A percentile compares a stretch with the other conserved stretches of the same genome.
Conservation (phyloP, 2,113 vertebrate genomes). For the Panthera leo region DNA sequence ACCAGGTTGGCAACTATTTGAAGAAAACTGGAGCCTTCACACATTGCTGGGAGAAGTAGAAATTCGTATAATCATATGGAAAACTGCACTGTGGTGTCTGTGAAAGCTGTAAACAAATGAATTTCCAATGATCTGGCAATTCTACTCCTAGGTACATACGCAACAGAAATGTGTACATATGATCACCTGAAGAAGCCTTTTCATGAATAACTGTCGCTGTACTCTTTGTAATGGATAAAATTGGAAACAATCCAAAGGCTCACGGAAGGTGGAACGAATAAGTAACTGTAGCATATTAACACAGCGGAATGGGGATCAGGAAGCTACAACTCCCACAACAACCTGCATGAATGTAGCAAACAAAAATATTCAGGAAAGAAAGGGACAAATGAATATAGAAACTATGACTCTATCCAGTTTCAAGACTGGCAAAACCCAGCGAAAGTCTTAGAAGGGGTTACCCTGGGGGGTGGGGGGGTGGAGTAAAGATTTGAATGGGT, state of each 20-base stretch:
- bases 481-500: not conserved
- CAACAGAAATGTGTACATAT: not conserved
- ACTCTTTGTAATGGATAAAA: not conserved
- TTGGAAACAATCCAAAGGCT: not conserved
- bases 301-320: fast-evolving
- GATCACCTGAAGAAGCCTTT: not conserved
- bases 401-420: not conserved
- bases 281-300: not conserved
- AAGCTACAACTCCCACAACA: not conserved
- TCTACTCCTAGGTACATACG: not conserved
- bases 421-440: not conserved
- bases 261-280: not conserved
- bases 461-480: too few relatives aligned
- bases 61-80: fast-evolving
- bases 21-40: not conserved
- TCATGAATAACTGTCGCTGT: not conserved
- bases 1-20: not conserved
- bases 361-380: not conserved
- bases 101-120: too few relatives aligned
- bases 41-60: not conserved
- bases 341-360: not conserved
- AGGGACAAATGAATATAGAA: too few relatives aligned
- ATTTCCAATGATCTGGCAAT: too few relatives aligned
- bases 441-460: not conserved
- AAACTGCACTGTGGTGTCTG: not conserved